Evolutionary conservation across 2,888 invertebrate species (phyloP).

Genomic region (Rhingia campestris): DNA sequence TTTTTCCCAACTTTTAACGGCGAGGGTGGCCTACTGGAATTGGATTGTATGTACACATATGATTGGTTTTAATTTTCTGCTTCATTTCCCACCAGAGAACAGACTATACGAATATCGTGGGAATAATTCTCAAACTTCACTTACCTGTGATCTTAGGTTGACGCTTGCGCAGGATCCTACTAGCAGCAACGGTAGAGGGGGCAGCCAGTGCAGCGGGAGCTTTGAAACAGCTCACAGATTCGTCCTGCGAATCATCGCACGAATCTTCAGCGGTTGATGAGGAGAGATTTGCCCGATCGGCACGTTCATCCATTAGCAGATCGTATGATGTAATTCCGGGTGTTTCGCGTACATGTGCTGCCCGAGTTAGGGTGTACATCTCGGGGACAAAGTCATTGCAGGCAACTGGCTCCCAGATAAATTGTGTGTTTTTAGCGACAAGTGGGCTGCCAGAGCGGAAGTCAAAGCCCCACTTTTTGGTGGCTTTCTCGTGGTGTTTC

Average conservation of each 20-base stretch:
- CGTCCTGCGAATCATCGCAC: constrained; percentile 81
- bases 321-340: constrained; percentile 77
- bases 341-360: constrained; percentile 80
- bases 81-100: constrained; percentile 36
- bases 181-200: constrained; percentile 74
- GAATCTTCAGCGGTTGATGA: constrained; percentile 76
- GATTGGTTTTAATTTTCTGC: constrained; percentile 63
- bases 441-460: constrained; percentile 81
- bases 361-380: constrained; percentile 82
- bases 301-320: constrained; percentile 79
- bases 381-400: constrained; percentile 80
- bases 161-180: constrained; percentile 77
- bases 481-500: constrained; percentile 85
- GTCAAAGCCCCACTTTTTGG: constrained; percentile 83
- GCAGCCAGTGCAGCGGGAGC: constrained; percentile 75
- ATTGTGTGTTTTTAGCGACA: constrained; percentile 77
- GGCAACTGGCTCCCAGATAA: constrained; percentile 81
- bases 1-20: constrained; percentile 28
- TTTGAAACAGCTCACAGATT: constrained; percentile 77
- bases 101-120: constrained; percentile 20
- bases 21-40: constrained; percentile 26
- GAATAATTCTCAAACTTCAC: constrained; percentile 56
- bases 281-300: constrained; percentile 80
- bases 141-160: constrained; percentile 83
- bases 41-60: constrained; percentile 4